Percentiles rank a stretch among this genome's conserved stretches.
These are phyloP conservation scores for Altica lythri DNA, from an alignment of 2,888 invertebrate species.

Conservation along the genomic window DNA sequence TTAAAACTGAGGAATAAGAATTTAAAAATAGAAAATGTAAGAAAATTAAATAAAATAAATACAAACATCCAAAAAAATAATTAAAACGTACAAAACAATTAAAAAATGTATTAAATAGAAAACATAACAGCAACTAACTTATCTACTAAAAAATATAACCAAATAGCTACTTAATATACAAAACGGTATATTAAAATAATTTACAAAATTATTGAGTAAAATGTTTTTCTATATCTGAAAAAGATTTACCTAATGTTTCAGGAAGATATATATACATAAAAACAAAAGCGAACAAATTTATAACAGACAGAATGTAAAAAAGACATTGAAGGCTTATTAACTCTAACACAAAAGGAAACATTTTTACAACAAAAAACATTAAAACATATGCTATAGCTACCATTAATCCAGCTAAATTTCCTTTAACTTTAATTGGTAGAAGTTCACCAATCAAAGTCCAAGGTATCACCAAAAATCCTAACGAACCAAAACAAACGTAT, in stretches of 20 bases:
- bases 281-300: conserved; percentile 56
- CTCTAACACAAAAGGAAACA: conserved; percentile 59
- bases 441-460: conserved; percentile 64
- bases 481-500: conserved; percentile 61
- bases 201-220: conserved; percentile 44
- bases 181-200: background rate
- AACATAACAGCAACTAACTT: too few species aligned
- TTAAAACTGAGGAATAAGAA: too few species aligned
- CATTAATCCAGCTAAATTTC: conserved; percentile 60
- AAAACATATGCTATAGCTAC: conserved; percentile 61
- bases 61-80: too few species aligned
- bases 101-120: too few species aligned
- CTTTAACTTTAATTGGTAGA: conserved; percentile 60
- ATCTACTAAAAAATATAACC: too few species aligned
- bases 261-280: conserved; percentile 62
- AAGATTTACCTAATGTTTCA: conserved; percentile 63
- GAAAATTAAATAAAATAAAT: too few species aligned
- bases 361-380: conserved; percentile 62
- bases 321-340: conserved; percentile 55
- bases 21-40: too few species aligned
- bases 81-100: too few species aligned
- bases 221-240: conserved; percentile 61
- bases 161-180: too few species aligned
- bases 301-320: conserved; percentile 58
- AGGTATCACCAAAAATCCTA: conserved; percentile 63